A percentile compares a stretch with the other conserved stretches of the same genome.
Evolutionary conservation across 2,888 invertebrate genomes (phyloP).

Genomic region (Sericinus montela): DNA sequence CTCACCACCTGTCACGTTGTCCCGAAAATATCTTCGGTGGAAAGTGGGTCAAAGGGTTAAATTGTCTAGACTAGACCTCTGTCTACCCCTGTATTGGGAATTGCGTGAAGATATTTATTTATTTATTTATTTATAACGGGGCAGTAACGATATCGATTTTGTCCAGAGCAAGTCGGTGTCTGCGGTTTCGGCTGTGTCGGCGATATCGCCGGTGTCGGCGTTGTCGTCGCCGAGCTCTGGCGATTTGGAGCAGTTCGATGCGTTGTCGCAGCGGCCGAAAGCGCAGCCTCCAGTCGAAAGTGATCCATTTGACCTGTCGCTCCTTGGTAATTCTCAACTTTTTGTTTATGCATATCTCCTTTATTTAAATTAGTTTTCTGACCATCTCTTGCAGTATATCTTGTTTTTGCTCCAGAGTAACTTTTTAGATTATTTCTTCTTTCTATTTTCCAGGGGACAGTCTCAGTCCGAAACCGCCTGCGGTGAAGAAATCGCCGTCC

Average conservation of each 20-base stretch:
- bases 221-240: slow-evolving; percentile 77
- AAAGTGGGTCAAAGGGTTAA: too few species aligned
- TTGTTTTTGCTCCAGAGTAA: too few species aligned
- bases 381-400: too few species aligned
- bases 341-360: too few species aligned
- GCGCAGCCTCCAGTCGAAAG: slow-evolving; percentile 81
- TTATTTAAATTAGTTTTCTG: too few species aligned
- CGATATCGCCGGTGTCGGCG: slow-evolving; percentile 62
- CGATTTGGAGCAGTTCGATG: slow-evolving; percentile 93
- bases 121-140: too few species aligned
- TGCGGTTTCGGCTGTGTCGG: slow-evolving; percentile 63
- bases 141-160: not conserved
- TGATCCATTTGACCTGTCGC: slow-evolving; percentile 86
- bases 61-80: too few species aligned
- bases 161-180: slow-evolving; percentile 51
- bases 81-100: too few species aligned
- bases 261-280: slow-evolving; percentile 87
- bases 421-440: too few species aligned
- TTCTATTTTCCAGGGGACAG: slow-evolving; percentile 48
- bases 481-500: slow-evolving; percentile 95
- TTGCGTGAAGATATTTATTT: too few species aligned
- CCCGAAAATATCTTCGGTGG: too few species aligned
- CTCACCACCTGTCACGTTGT: too few species aligned
- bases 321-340: slow-evolving; percentile 76
- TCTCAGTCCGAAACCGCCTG: slow-evolving; percentile 53